These are phyloP conservation scores for Decapterus maruadsi DNA, from an alignment of 2,797 vertebrate genomes.

Conservation along the genomic window DNA sequence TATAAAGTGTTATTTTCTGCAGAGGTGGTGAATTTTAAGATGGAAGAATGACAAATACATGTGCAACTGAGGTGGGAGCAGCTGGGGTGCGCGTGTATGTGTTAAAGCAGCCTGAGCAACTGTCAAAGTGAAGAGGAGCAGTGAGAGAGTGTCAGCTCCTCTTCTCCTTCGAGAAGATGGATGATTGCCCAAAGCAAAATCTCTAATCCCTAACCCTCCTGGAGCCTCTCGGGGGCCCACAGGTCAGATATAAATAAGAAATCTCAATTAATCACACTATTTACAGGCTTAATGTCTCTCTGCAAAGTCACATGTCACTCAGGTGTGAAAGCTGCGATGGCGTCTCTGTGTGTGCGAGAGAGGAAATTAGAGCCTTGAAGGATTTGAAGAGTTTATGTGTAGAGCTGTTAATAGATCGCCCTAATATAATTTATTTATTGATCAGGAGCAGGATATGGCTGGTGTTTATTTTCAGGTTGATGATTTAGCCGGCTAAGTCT, in stretches of 20 bases:
- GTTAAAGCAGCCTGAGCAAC: constrained; percentile 38
- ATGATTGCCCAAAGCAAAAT: constrained; percentile 48
- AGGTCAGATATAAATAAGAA: constrained; percentile 76
- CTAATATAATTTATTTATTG: constrained; percentile 60
- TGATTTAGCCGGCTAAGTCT: constrained; percentile 32
- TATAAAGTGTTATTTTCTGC: constrained; percentile 25
- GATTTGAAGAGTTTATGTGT: constrained; percentile 60
- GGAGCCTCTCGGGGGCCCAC: constrained; percentile 13
- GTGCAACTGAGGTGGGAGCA: constrained; percentile 44
- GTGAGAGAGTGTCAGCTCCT: constrained; percentile 46
- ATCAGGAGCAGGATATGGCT: constrained; percentile 27
- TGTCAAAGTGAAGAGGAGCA: constrained; percentile 53
- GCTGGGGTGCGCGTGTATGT: constrained; percentile 27
- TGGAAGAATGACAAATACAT: constrained; percentile 36
- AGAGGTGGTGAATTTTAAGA: constrained; percentile 39
- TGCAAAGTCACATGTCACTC: constrained; percentile 47
- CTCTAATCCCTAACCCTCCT: constrained; percentile 18
- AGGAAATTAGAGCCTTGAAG: constrained; percentile 64
- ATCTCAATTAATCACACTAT: constrained; percentile 70
- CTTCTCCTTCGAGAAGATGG: constrained; percentile 51
- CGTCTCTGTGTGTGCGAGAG: constrained; percentile 21
- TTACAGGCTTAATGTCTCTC: constrained; percentile 62
- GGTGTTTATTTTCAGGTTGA: constrained; percentile 39
- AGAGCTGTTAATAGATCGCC: constrained; percentile 66
- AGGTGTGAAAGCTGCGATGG: constrained; percentile 60